Evolutionary conservation across 2,888 invertebrate genomes (phyloP).

Genomic region (Corythucha ciliata): DNA sequence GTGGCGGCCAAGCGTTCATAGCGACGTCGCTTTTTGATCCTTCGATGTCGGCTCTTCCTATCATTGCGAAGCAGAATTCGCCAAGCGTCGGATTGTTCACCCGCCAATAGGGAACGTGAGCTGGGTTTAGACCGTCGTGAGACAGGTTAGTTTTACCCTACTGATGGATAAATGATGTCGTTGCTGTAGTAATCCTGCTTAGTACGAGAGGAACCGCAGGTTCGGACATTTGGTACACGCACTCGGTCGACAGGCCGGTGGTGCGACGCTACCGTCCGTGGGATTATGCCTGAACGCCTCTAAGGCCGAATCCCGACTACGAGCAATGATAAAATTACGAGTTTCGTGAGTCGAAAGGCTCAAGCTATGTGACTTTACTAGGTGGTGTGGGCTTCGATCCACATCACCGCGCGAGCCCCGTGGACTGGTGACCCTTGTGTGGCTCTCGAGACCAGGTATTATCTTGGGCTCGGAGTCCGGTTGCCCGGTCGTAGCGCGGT

Average conservation of each 20-base stretch:
- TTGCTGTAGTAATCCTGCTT: constrained; percentile 44
- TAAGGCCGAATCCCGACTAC: constrained; percentile 56
- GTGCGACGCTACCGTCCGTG: constrained; percentile 57
- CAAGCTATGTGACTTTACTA: no score
- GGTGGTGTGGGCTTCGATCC: no score
- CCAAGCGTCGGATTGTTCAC: constrained; percentile 64
- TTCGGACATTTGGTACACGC: constrained; percentile 54
- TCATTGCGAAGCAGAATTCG: constrained; percentile 53
- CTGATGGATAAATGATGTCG: constrained; percentile 50
- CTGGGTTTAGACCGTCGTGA: constrained; percentile 55
- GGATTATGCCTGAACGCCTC: constrained; percentile 54
- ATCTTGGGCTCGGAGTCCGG: no score
- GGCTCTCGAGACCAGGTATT: no score
- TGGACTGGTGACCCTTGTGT: no score
- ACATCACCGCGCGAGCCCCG: no score
- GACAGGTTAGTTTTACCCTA: constrained; percentile 55
- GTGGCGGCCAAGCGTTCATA: constrained; percentile 55
- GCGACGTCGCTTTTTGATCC: constrained; percentile 58
- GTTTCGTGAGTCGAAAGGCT: no score
- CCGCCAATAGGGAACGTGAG: constrained; percentile 41
- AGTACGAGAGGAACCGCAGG: constrained; percentile 52
- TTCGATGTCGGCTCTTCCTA: constrained; percentile 35
- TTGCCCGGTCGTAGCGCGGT: no score
- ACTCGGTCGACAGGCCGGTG: constrained; percentile 54
- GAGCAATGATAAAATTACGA: constrained; percentile 45